phyloP scores from a whole-genome alignment of 2,888 invertebrate genomes.

The Drosophila kanekoi region DNA sequence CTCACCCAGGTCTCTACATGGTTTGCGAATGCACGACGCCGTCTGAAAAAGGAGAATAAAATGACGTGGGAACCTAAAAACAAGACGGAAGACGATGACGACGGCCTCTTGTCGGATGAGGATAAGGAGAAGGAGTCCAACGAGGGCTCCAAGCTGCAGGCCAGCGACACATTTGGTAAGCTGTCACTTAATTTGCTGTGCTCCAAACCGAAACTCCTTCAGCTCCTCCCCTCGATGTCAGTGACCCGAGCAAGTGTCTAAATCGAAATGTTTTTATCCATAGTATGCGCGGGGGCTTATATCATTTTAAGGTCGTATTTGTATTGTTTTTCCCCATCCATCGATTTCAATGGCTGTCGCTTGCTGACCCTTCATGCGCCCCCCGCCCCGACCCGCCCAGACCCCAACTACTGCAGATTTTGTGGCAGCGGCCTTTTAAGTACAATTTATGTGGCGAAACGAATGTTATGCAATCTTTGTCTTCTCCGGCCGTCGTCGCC shows the following conservation, averaged over 20 bases:
- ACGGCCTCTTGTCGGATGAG: constrained; percentile 93
- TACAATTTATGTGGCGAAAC: constrained; percentile 82
- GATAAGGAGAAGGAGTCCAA: constrained; percentile 93
- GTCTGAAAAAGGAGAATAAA: constrained; percentile 98
- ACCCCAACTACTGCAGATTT: constrained; percentile 44
- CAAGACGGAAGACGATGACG: constrained; percentile 94
- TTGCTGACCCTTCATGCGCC: constrained; percentile 25
- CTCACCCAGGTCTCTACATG: constrained; percentile 97
- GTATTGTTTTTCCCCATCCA: constrained; percentile 47
- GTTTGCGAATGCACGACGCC: constrained; percentile 97
- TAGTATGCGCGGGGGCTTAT: constrained; percentile 22
- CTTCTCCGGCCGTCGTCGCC: constrained; percentile 28
- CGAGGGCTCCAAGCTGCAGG: constrained; percentile 87
- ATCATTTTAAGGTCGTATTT: constrained; percentile 53
- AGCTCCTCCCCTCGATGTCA: constrained; percentile 13
- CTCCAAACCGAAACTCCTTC: neutral
- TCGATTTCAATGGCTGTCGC: constrained; percentile 54
- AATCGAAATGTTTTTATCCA: constrained; percentile 21
- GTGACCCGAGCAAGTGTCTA: constrained; percentile 37
- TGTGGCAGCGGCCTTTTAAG: constrained; percentile 80
- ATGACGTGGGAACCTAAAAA: constrained; percentile 99
- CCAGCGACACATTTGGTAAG: constrained; percentile 69
- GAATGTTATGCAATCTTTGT: constrained; percentile 73
- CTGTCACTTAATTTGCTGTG: constrained; percentile 41
- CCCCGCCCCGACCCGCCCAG: constrained; percentile 6